Conservation (phyloP, 2,113 vertebrate genomes). For the Beaufortia kweichowensis region DNA sequence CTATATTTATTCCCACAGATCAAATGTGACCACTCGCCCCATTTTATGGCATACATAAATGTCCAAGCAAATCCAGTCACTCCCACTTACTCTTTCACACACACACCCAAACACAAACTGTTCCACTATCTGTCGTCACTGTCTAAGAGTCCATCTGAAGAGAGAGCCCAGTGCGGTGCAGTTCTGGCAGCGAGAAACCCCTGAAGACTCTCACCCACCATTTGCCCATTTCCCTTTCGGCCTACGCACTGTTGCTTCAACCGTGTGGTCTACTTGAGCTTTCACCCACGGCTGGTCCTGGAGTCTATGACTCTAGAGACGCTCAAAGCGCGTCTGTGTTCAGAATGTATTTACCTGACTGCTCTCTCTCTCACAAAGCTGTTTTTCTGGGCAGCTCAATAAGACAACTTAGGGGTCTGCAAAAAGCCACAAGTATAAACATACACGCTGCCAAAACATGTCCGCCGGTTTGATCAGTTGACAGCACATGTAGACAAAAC, state of each 20-base stretch:
- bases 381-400: conserved; percentile 66
- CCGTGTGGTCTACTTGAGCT: conserved; percentile 69
- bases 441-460: conserved; percentile 42
- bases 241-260: conserved; percentile 66
- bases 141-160: conserved; percentile 20
- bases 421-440: conserved; percentile 47
- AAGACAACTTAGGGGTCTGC: conserved; percentile 53
- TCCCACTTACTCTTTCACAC: conserved; percentile 28
- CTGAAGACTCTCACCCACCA: background rate
- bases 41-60: conserved; percentile 17
- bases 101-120: conserved; percentile 33
- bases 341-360: conserved; percentile 50
- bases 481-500: conserved; percentile 47
- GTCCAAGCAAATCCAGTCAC: background rate
- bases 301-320: conserved; percentile 49
- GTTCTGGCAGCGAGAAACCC: conserved; percentile 2
- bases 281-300: conserved; percentile 59
- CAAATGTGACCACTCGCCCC: background rate
- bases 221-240: conserved; percentile 47
- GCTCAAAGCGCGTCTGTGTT: conserved; percentile 50
- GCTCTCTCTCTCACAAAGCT: conserved; percentile 55
- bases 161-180: background rate
- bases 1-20: conserved; percentile 18
- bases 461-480: conserved; percentile 44
- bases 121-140: conserved; percentile 41